Base-by-base conservation (phyloP, 2,797 vertebrate genomes). In the Pempheris klunzingeri region DNA sequence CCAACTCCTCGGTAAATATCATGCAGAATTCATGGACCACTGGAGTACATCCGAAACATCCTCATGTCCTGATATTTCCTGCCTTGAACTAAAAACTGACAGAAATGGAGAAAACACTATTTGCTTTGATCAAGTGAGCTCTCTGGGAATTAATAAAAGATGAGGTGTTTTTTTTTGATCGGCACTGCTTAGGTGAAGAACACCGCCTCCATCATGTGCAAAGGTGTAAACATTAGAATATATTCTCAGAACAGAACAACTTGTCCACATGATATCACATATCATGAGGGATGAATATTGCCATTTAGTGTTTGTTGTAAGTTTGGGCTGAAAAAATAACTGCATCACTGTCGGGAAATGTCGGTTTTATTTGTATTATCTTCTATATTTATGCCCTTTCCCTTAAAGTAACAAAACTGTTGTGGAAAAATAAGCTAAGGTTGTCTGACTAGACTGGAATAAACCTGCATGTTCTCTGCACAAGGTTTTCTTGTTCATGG, bases 101-200 rank as follows among this genome's bases (percentile, higher is more conserved):
- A 52, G 18, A 41, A 30, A 24, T 6, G 11, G 34, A 53, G 50
- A 68, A 61, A 78, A 71, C 38, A 7, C 8, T 24, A 11, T 41
- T 63, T 49, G 54, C 24, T 73, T 30, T 77, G 50, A 74, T 44
- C 47, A 72, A 59, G 53, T 34, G 36, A 77, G 74, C 46, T 76
- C 34, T 68, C 53, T 61, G 54, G 43, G 52, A 78, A 84, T 82
- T 32, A 79, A 82, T 71, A 71, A 72, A 74, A 76, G n/a, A 80
- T 82, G 62, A 80, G 38, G 59, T 57, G n/a, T n/a, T n/a, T n/a
- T n/a, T n/a, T n/a, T 81, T 74, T 58, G n/a, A 74, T 78, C 71
- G 15, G 26, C 49, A 41, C 49, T 63, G 47, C 28, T 60, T 53
- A 58, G 55, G 28, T 26, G 54, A 69, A 22, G 47, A n/a, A n/a